Evolutionary conservation across 2,113 vertebrate species (phyloP).

Genomic region (Toxostoma redivivum): DNA sequence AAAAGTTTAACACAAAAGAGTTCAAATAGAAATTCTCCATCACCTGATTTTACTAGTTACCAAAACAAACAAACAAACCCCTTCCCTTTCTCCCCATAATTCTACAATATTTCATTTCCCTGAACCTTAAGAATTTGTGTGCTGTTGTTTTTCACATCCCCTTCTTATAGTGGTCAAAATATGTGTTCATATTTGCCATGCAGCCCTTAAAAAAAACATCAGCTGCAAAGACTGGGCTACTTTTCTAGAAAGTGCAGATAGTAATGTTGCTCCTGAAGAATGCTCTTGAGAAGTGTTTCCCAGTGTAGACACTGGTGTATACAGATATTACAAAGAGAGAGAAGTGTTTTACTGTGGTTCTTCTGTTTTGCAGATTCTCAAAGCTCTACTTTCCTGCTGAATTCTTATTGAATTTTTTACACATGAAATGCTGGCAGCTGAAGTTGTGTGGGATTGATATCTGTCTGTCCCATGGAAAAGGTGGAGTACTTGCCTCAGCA

Average conservation of each 20-base stretch:
- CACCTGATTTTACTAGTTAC: background rate
- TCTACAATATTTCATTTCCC: background rate
- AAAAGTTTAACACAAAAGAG: background rate
- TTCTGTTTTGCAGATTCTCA: background rate
- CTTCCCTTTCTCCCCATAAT: accelerated
- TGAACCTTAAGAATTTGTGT: background rate
- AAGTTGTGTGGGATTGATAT: background rate
- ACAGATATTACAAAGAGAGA: background rate
- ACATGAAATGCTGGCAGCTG: background rate
- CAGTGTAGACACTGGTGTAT: background rate
- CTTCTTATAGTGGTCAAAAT: background rate
- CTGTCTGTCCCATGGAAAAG: background rate
- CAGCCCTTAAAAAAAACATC: background rate
- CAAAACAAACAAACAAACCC: background rate
- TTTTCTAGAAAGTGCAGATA: background rate
- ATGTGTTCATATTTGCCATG: background rate
- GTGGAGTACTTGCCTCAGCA: background rate
- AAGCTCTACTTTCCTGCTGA: background rate
- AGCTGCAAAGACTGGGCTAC: background rate
- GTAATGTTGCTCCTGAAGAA: background rate
- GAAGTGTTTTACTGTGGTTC: background rate
- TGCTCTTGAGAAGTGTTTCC: background rate
- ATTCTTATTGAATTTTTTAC: background rate
- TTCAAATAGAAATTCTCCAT: background rate
- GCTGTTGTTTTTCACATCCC: background rate